Base-by-base conservation (phyloP, 2,113 vertebrate species). In the Athene cunicularia region DNA sequence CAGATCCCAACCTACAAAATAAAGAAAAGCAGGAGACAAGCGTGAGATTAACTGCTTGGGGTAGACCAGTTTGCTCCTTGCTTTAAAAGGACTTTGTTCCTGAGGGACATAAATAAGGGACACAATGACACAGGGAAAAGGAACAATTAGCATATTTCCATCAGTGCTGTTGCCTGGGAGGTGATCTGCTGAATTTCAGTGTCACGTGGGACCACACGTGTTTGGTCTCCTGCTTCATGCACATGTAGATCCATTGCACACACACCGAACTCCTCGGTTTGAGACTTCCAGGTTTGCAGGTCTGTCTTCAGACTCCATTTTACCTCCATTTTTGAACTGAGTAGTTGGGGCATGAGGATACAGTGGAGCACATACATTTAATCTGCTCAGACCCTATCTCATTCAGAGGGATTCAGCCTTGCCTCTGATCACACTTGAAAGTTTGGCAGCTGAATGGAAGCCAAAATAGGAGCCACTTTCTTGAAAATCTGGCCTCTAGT, bases 191-290 rank as follows among this genome's bases (percentile, higher is more conserved):
- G 76, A 5, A 24, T 76, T 71, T 60, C n/a, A 21, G 41, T 14
- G 62, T 56, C 5, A 0, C 2, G 8, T 35, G 33, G 53, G 26
- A 64, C 20, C 60, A 23, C 0, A 0, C 24, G 26, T 26, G 26
- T 5, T 12, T 43, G 47, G 27, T 58, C 11, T 77, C 22, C 55
- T 9, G 1, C 11, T 27, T 28, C 2, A 3, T 17, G 45, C 16
- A 12, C 23, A 1, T 0, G 0, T 1, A 45, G 35, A 70, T 49
- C 33, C 11, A 3, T 32, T 60, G 75, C 17, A 15, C 33, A 43
- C 45, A 27, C 17, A 0, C 4, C 3, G 5, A 35, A 15, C 32
- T 67, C 33, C 24, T 37, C 21, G 5, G 4, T 56, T 12, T 75
- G 60, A 13, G 26, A 21, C 9, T 79, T 80, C 32, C 81, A 60